These are phyloP conservation scores for Stegastes partitus DNA, from an alignment of 2,113 vertebrate species.

Conservation along the genomic window DNA sequence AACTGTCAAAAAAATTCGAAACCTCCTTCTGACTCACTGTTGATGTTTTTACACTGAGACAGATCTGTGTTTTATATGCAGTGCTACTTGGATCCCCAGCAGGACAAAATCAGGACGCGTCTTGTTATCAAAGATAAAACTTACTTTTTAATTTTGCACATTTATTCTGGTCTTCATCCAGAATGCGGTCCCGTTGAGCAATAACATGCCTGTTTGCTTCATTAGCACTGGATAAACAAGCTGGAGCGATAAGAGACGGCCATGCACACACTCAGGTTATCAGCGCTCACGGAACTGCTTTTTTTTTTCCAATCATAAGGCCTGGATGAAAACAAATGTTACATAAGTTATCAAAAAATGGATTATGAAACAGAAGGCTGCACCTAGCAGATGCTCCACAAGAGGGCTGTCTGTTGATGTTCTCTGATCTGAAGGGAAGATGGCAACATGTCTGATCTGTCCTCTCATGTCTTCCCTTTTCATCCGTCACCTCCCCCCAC, in stretches of 20 bases:
- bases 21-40: too few relatives aligned
- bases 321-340: slow-evolving; percentile 21
- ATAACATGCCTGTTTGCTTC: slow-evolving; percentile 7
- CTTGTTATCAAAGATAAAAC: neutral
- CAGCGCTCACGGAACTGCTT: slow-evolving; percentile 7
- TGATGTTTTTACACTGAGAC: neutral
- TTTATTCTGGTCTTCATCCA: neutral
- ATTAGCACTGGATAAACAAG: slow-evolving; percentile 32
- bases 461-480: slow-evolving; percentile 1
- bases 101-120: neutral
- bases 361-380: slow-evolving; percentile 32
- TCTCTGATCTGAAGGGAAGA: slow-evolving; percentile 23
- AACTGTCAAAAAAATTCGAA: too few relatives aligned
- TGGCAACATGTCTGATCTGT: slow-evolving; percentile 21
- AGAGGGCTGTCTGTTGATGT: slow-evolving; percentile 25
- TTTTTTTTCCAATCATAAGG: slow-evolving; percentile 21
- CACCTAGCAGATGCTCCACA: slow-evolving; percentile 17
- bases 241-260: neutral
- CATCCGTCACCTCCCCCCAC: neutral
- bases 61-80: neutral
- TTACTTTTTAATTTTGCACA: neutral
- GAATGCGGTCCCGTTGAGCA: neutral
- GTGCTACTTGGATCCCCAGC: neutral
- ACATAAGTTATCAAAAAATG: slow-evolving; percentile 18
- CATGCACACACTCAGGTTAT: slow-evolving; percentile 15